These are phyloP conservation scores for Carpatolechia fugitivella DNA, from an alignment of 2,888 invertebrate genomes.

Conservation along the genomic window DNA sequence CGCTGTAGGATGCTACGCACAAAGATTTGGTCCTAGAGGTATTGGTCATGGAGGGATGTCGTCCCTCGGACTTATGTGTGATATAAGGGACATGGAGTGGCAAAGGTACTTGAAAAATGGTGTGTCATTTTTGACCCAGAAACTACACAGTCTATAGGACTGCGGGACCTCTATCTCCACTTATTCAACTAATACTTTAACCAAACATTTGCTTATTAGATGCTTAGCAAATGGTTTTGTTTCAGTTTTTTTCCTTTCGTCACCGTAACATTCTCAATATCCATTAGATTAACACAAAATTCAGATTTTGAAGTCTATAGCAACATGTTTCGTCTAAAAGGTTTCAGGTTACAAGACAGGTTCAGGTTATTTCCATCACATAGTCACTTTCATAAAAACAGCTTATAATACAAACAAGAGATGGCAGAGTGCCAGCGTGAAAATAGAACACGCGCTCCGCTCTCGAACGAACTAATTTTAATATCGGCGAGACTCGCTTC, in stretches of 20 bases:
- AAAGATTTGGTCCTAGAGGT: conserved; percentile 96
- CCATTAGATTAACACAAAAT: conserved; percentile 29
- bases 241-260: conserved; percentile 20
- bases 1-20: conserved; percentile 94
- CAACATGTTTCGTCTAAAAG: conserved; percentile 44
- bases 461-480: conserved; percentile 75
- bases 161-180: conserved; percentile 25
- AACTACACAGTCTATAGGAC: conserved; percentile 47
- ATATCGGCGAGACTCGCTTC: conserved; percentile 58
- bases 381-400: conserved; percentile 79
- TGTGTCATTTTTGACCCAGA: conserved; percentile 37
- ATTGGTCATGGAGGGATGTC: conserved; percentile 95
- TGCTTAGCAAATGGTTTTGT: conserved; percentile 50
- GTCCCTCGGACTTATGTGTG: conserved; percentile 90
- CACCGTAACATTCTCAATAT: conserved; percentile 22
- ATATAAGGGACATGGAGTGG: conserved; percentile 88
- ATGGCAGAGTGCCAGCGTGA: conserved; percentile 70
- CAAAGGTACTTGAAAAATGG: conserved; percentile 80
- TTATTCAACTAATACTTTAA: conserved; percentile 33
- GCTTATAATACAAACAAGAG: conserved; percentile 79
- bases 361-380: conserved; percentile 77
- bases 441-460: conserved; percentile 73
- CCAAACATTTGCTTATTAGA: conserved; percentile 52
- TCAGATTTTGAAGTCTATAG: conserved; percentile 17
- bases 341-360: conserved; percentile 76